These are phyloP conservation scores for Neoniphon sammara DNA, from an alignment of 2,797 vertebrate species.

Conservation along the genomic window DNA sequence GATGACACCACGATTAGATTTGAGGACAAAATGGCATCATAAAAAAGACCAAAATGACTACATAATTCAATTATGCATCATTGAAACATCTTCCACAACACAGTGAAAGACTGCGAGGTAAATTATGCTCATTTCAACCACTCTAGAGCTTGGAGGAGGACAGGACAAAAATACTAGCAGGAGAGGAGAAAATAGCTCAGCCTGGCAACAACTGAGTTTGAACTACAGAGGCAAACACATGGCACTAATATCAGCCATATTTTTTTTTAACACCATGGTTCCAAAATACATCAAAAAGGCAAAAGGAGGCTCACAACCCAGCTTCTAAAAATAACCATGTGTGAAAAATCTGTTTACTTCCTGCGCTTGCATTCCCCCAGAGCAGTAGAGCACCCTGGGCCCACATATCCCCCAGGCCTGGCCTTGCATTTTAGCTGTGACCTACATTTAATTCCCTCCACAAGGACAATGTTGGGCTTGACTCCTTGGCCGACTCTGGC, in stretches of 20 bases:
- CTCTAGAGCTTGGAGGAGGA: slow-evolving; percentile 15
- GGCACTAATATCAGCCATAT: slow-evolving; percentile 46
- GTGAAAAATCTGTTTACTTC: slow-evolving; percentile 78
- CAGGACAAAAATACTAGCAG: slow-evolving; percentile 31
- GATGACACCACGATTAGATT: slow-evolving; percentile 42
- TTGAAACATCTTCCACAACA: slow-evolving; percentile 36
- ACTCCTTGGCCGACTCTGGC: slow-evolving; percentile 52
- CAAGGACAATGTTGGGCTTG: slow-evolving; percentile 58
- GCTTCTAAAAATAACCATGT: slow-evolving; percentile 79
- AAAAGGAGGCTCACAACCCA: slow-evolving; percentile 49
- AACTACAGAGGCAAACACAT: slow-evolving; percentile 26
- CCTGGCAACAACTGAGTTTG: slow-evolving; percentile 20
- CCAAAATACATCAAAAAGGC: slow-evolving; percentile 61
- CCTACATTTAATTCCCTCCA: slow-evolving; percentile 80
- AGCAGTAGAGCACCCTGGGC: slow-evolving; percentile 67
- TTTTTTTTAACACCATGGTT: slow-evolving; percentile 46
- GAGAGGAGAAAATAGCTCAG: slow-evolving; percentile 32
- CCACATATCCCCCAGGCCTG: slow-evolving; percentile 54
- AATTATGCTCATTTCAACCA: slow-evolving; percentile 28
- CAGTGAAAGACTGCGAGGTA: slow-evolving; percentile 20
- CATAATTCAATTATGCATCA: slow-evolving; percentile 25
- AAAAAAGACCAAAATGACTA: slow-evolving; percentile 31
- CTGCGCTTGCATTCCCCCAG: slow-evolving; percentile 52
- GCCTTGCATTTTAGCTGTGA: slow-evolving; percentile 73
- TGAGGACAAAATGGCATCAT: slow-evolving; percentile 26